A percentile compares a stretch with the other conserved stretches of the same genome.
Evolutionary conservation across 2,113 vertebrate species (phyloP).

Genomic region (Morone saxatilis): DNA sequence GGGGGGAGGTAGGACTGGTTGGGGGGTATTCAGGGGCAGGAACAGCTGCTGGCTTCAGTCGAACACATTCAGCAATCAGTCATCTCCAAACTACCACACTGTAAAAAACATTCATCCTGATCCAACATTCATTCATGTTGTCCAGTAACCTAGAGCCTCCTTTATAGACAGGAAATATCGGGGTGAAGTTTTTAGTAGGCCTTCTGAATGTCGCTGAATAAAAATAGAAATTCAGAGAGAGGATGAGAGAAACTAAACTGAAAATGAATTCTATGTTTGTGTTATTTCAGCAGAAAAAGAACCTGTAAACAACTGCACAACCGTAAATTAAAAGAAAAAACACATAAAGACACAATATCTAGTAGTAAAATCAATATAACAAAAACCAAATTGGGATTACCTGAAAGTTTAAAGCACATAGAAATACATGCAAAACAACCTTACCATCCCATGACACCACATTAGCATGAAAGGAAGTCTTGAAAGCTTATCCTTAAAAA

Average conservation of each 20-base stretch:
- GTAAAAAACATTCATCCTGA: neutral
- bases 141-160: neutral
- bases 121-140: slow-evolving; percentile 3
- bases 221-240: too few relatives aligned
- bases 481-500: too few relatives aligned
- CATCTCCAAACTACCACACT: neutral
- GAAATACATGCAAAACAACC: too few relatives aligned
- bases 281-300: too few relatives aligned
- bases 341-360: too few relatives aligned
- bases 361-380: too few relatives aligned
- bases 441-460: too few relatives aligned
- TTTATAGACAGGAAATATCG: neutral
- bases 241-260: neutral
- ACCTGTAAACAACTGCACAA: too few relatives aligned
- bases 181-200: neutral
- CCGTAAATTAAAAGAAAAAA: too few relatives aligned
- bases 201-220: neutral
- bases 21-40: slow-evolving; percentile 27
- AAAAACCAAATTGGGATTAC: too few relatives aligned
- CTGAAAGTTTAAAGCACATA: too few relatives aligned
- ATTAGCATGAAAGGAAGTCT: too few relatives aligned
- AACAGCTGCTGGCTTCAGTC: slow-evolving; percentile 80
- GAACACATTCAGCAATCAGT: slow-evolving; percentile 28
- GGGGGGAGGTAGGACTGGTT: neutral
- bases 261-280: neutral